Percentiles rank a stretch among this genome's conserved stretches.
Conservation (phyloP, 92 coral and sea anemone species). For the Micromussa lordhowensis region DNA sequence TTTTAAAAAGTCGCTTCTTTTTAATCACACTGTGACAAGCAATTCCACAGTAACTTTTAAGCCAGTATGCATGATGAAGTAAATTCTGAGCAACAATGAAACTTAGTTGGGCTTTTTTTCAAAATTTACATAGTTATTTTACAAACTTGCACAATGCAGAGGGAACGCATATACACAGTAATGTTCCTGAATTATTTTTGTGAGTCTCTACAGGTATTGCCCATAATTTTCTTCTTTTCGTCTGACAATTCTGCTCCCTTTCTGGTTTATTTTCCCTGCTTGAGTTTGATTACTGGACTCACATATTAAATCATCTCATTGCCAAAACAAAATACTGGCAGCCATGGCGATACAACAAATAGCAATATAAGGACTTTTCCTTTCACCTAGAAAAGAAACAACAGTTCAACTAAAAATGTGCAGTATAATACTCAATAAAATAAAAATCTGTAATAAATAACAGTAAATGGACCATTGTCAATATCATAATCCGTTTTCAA, state of each 20-base stretch:
- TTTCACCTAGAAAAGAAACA: slow-evolving; percentile 80
- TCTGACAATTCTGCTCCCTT: not conserved
- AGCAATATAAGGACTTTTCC: slow-evolving; percentile 98
- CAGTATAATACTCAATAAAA: not conserved
- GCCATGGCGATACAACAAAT: slow-evolving; percentile 99
- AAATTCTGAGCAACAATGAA: not conserved
- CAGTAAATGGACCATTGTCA: no score
- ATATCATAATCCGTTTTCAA: no score
- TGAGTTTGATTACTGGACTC: not conserved
- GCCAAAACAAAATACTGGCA: slow-evolving; percentile 93
- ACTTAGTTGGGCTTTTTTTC: not conserved
- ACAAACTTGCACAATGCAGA: not conserved
- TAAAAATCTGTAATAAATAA: no score
- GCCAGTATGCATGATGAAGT: not conserved
- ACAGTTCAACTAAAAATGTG: not conserved
- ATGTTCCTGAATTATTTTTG: not conserved
- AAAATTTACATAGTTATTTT: not conserved
- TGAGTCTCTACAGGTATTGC: not conserved
- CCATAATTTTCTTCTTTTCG: not conserved
- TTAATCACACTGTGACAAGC: not conserved
- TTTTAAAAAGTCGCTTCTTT: no score
- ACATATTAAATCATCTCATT: slow-evolving; percentile 17
- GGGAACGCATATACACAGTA: not conserved
- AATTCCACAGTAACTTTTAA: no score
- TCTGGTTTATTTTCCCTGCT: not conserved